Conservation (phyloP, 2,113 vertebrate genomes). For the Planiliza haematocheilus region DNA sequence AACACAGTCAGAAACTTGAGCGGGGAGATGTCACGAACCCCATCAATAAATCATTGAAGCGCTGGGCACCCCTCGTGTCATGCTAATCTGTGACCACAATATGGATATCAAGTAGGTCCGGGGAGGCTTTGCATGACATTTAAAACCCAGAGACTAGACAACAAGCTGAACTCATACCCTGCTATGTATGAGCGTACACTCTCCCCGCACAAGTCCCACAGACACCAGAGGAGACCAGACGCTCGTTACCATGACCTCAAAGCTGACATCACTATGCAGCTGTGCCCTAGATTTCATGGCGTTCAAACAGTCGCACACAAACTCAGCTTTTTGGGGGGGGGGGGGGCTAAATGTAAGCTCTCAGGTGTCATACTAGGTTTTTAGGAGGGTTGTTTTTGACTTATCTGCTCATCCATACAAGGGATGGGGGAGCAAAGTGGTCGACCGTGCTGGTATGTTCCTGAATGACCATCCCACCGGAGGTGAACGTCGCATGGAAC, state of each 20-base stretch:
- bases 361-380: background rate
- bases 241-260: constrained; percentile 66
- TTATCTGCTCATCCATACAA: constrained; percentile 5
- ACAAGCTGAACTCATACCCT: constrained; percentile 22
- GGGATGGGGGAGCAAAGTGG: constrained; percentile 22
- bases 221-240: constrained; percentile 31
- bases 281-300: constrained; percentile 65
- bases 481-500: constrained; percentile 43
- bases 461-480: constrained; percentile 16
- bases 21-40: constrained; percentile 16
- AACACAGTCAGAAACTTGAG: constrained; percentile 31
- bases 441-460: constrained; percentile 55
- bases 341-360: background rate
- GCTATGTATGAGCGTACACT: constrained; percentile 2
- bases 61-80: constrained; percentile 25
- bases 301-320: background rate
- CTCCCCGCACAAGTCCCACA: constrained; percentile 14
- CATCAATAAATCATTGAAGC: constrained; percentile 34
- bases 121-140: constrained; percentile 6
- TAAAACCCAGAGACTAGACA: constrained; percentile 27
- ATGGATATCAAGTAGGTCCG: constrained; percentile 12
- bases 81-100: constrained; percentile 25
- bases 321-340: constrained; percentile 7
- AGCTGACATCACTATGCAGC: constrained; percentile 71
- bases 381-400: constrained; percentile 37